Evolutionary conservation across 2,888 invertebrate genomes (phyloP).

Genomic region (Adelognathus sp.): DNA sequence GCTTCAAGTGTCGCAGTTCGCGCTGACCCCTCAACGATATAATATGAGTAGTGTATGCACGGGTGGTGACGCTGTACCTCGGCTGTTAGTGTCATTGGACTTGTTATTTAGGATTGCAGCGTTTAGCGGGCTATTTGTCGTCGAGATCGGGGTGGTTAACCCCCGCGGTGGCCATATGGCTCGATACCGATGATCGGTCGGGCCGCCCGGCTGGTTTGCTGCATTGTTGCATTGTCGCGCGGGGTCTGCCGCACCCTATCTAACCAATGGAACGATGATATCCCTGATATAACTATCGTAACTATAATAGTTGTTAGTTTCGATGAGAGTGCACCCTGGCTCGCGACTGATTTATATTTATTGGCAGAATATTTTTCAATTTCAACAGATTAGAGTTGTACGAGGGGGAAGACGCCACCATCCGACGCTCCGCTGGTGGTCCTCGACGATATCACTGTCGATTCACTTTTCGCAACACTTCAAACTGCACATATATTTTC

Average conservation of each 20-base stretch:
- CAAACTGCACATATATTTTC: not conserved
- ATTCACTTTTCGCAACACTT: conserved; percentile 15
- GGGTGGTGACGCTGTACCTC: not conserved
- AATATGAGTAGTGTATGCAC: conserved; percentile 33
- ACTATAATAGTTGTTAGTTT: conserved; percentile 35
- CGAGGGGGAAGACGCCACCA: not conserved
- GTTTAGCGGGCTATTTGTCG: conserved; percentile 71
- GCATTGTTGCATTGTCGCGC: conserved; percentile 60
- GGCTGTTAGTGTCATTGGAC: conserved; percentile 51
- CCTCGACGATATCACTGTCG: not conserved
- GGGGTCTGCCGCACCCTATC: conserved; percentile 32
- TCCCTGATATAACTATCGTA: conserved; percentile 19
- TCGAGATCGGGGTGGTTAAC: conserved; percentile 70
- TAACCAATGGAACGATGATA: conserved; percentile 16
- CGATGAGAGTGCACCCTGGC: conserved; percentile 12
- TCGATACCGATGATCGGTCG: conserved; percentile 66
- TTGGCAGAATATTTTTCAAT: conserved; percentile 58
- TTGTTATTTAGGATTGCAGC: conserved; percentile 68
- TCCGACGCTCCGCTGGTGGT: conserved; percentile 7
- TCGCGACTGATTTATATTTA: conserved; percentile 62
- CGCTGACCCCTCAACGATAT: conserved; percentile 48
- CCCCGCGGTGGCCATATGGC: conserved; percentile 77
- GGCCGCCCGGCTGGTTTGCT: conserved; percentile 65
- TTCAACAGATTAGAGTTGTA: conserved; percentile 33
- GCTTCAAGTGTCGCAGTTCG: not conserved